phyloP scores from a whole-genome alignment of 2,797 vertebrate genomes.

The Hoplostethus atlanticus region DNA sequence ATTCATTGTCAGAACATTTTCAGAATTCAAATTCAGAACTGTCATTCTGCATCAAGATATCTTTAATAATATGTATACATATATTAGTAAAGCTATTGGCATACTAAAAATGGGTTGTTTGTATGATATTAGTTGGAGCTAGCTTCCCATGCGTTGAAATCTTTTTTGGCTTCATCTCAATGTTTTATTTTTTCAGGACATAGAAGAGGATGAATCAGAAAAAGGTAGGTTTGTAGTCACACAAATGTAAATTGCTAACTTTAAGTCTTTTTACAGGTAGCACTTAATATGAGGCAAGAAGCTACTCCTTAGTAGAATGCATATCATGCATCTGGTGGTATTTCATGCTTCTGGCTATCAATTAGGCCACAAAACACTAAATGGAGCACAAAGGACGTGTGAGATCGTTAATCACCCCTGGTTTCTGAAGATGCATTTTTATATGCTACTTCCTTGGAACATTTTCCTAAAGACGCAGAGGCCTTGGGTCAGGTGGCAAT shows the following conservation, averaged over 20 bases:
- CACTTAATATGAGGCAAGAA: slow-evolving; percentile 38
- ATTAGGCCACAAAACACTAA: slow-evolving; percentile 15
- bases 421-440: slow-evolving; percentile 36
- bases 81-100: too few relatives aligned
- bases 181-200: slow-evolving; percentile 85
- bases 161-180: slow-evolving; percentile 3
- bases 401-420: slow-evolving; percentile 2
- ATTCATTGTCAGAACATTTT: too few relatives aligned
- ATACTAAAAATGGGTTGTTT: not conserved
- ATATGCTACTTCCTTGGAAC: not conserved
- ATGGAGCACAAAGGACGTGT: slow-evolving; percentile 15
- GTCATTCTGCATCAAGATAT: too few relatives aligned
- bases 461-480: slow-evolving; percentile 22
- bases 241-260: slow-evolving; percentile 45
- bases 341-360: slow-evolving; percentile 29
- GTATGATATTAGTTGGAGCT: not conserved
- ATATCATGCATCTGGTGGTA: slow-evolving; percentile 19
- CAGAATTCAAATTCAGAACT: too few relatives aligned
- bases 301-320: slow-evolving; percentile 17
- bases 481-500: slow-evolving; percentile 7
- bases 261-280: slow-evolving; percentile 40
- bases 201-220: slow-evolving; percentile 94
- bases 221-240: slow-evolving; percentile 93
- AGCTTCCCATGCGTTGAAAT: slow-evolving; percentile 1
- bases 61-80: too few relatives aligned